These are phyloP conservation scores for Erythrolamprus reginae DNA, from an alignment of 2,113 vertebrate species.

Conservation along the genomic window DNA sequence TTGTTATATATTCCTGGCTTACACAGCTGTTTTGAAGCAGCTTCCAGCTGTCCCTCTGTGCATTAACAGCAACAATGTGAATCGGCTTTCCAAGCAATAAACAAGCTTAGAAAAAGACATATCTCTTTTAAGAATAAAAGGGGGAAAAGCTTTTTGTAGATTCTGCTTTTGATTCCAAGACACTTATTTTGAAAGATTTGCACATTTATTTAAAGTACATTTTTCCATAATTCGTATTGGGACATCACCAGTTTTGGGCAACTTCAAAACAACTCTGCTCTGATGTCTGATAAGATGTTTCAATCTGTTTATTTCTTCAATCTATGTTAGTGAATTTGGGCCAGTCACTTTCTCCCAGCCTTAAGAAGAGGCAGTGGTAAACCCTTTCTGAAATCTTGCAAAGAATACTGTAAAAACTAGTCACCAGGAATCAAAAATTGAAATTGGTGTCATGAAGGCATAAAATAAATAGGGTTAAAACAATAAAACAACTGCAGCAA, in stretches of 20 bases:
- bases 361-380: not conserved
- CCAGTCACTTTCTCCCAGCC: not conserved
- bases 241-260: not conserved
- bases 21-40: not conserved
- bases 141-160: not conserved
- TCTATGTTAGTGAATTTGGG: not conserved
- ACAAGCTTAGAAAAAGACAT: not conserved
- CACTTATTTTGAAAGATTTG: not conserved
- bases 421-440: not conserved
- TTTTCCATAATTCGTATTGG: not conserved
- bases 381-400: not conserved
- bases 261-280: not conserved
- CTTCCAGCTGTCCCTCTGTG: not conserved
- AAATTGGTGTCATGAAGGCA: not conserved
- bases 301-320: not conserved
- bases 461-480: not conserved
- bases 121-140: not conserved
- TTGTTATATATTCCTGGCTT: not conserved
- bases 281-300: not conserved
- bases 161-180: not conserved
- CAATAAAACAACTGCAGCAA: not conserved
- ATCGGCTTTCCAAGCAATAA: not conserved
- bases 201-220: not conserved
- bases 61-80: not conserved
- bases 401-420: not conserved